Conservation (phyloP, 2,797 vertebrate species). For the Bufotes viridis region DNA sequence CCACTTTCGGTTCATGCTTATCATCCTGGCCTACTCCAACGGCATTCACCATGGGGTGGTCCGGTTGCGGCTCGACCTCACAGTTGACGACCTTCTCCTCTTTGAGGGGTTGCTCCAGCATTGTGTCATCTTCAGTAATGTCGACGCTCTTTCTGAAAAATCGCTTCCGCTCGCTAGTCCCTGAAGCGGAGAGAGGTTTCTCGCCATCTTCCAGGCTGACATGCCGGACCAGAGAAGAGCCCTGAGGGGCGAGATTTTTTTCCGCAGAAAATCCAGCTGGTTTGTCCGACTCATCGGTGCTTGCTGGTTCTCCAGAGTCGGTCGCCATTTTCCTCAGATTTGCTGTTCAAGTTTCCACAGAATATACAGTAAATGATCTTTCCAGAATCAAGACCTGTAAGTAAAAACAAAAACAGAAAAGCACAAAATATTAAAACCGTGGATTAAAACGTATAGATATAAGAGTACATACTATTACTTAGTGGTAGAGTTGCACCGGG, state of each 20-base stretch:
- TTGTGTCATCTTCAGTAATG: conserved; percentile 83
- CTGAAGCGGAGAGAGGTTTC: conserved; percentile 64
- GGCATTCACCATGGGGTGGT: conserved; percentile 60
- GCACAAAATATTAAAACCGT: background rate
- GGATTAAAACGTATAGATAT: background rate
- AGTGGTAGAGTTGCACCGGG: no score
- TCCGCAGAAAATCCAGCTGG: conserved; percentile 83
- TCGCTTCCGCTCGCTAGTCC: conserved; percentile 79
- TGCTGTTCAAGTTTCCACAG: conserved; percentile 49
- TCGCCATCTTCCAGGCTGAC: conserved; percentile 65
- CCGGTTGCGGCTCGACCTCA: conserved; percentile 59
- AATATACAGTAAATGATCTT: conserved; percentile 1
- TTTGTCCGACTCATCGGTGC: conserved; percentile 89
- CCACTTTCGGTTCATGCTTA: conserved; percentile 67
- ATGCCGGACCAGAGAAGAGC: conserved; percentile 64
- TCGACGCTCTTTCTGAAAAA: conserved; percentile 87
- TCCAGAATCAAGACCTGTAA: background rate
- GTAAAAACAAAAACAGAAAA: background rate
- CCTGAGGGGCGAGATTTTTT: conserved; percentile 60
- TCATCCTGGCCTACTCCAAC: conserved; percentile 65
- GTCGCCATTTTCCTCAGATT: conserved; percentile 83
- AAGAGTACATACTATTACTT: background rate
- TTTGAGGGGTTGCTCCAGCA: conserved; percentile 64
- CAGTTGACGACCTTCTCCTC: conserved; percentile 64
- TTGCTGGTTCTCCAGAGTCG: conserved; percentile 88